Evolutionary conservation across 2,797 vertebrate genomes (phyloP).

Genomic region (Sebastes reedi): DNA sequence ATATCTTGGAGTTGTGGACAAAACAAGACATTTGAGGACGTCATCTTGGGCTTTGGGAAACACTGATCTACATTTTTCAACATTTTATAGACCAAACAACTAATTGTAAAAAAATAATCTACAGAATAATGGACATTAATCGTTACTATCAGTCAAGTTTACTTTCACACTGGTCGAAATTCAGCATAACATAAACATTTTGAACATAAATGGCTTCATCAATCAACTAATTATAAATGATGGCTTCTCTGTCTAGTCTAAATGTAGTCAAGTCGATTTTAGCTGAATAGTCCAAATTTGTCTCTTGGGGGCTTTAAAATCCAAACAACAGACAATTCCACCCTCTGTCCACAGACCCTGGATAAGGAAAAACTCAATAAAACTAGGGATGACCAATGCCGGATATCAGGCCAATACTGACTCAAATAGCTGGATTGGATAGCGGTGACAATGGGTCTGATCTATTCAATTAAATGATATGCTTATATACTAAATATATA

Average conservation of each 20-base stretch:
- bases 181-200: neutral
- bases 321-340: neutral
- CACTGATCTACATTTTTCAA: no score
- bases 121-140: no score
- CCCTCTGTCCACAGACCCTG: neutral
- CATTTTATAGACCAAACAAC: no score
- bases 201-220: neutral
- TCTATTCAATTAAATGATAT: no score
- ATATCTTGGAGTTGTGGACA: no score
- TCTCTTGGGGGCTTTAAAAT: neutral
- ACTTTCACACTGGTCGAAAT: neutral
- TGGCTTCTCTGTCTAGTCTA: neutral
- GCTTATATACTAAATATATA: no score
- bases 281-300: neutral
- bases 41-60: no score
- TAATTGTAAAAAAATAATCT: no score
- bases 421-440: no score
- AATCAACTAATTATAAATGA: neutral
- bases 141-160: neutral
- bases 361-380: neutral
- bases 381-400: neutral
- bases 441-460: no score
- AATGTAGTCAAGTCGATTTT: neutral
- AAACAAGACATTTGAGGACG: no score
- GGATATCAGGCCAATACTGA: no score